A percentile compares a stretch with the other conserved stretches of the same genome.
Conservation (phyloP, 2,888 invertebrate genomes). For the Ormia ochracea region DNA sequence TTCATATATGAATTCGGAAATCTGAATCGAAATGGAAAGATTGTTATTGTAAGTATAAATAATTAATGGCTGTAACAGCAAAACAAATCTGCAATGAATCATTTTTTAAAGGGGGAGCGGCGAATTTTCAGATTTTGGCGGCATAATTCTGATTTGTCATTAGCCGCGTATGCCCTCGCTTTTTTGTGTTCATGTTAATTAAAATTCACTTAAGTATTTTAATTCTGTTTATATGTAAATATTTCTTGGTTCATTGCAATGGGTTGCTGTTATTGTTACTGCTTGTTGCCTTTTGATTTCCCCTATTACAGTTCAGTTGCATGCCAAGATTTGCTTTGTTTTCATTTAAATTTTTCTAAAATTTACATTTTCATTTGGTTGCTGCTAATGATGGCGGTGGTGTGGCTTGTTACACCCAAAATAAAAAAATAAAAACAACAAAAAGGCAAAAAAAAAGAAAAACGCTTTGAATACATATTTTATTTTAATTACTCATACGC, state of each 20-base stretch:
- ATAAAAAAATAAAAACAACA: background rate
- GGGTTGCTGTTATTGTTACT: constrained; percentile 29
- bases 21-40: constrained; percentile 7
- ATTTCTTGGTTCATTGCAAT: constrained; percentile 15
- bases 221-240: constrained; percentile 34
- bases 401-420: constrained; percentile 50
- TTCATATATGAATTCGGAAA: background rate
- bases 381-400: constrained; percentile 5
- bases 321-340: constrained; percentile 56
- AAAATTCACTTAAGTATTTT: constrained; percentile 48
- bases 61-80: constrained; percentile 47
- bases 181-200: constrained; percentile 38
- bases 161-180: constrained; percentile 52
- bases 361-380: constrained; percentile 53
- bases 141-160: constrained; percentile 56
- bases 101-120: background rate
- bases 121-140: constrained; percentile 40
- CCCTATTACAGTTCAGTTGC: constrained; percentile 50
- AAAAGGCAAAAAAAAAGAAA: constrained; percentile 17
- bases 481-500: constrained; percentile 57
- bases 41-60: constrained; percentile 50
- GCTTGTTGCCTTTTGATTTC: constrained; percentile 34
- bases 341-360: constrained; percentile 13
- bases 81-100: constrained; percentile 55
- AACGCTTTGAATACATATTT: constrained; percentile 39